Percentiles rank a stretch among this genome's conserved stretches.
These are phyloP conservation scores for Allobates femoralis DNA, from an alignment of 2,797 vertebrate species.

Conservation along the genomic window DNA sequence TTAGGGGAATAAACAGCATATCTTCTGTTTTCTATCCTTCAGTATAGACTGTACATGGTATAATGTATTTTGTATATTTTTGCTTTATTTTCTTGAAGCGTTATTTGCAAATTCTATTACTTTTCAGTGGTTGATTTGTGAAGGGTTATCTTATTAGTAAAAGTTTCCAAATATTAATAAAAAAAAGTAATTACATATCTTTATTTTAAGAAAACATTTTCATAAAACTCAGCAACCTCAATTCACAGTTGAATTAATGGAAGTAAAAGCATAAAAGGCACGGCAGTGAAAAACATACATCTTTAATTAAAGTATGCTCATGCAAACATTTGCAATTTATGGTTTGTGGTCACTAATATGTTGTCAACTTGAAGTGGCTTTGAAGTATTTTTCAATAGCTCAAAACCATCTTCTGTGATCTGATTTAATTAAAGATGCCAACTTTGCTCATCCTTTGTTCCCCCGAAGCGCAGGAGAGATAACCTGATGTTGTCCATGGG, in stretches of 20 bases:
- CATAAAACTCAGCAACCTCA: constrained; percentile 1
- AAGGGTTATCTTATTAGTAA: too few relatives aligned
- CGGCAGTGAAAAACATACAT: neutral
- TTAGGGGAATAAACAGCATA: too few relatives aligned
- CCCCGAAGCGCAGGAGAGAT: constrained; percentile 53
- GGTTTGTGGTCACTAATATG: constrained; percentile 45
- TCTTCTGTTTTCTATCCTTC: too few relatives aligned
- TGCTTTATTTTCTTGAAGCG: too few relatives aligned
- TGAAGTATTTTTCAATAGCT: constrained; percentile 52
- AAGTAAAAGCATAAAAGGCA: neutral
- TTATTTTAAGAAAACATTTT: neutral
- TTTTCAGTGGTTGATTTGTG: too few relatives aligned
- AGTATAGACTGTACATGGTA: too few relatives aligned
- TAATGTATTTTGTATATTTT: too few relatives aligned
- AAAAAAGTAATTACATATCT: neutral
- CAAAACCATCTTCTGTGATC: constrained; percentile 49
- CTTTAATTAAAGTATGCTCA: constrained; percentile 30
- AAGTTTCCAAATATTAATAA: neutral
- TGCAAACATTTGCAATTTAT: constrained; percentile 43
- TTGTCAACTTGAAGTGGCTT: constrained; percentile 48
- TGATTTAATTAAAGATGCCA: constrained; percentile 62
- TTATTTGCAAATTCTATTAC: too few relatives aligned
- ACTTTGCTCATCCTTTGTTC: constrained; percentile 51
- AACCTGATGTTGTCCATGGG: constrained; percentile 58
- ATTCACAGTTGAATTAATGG: neutral